Base-by-base conservation (phyloP, 2,113 vertebrate species). In the Boleophthalmus pectinirostris region DNA sequence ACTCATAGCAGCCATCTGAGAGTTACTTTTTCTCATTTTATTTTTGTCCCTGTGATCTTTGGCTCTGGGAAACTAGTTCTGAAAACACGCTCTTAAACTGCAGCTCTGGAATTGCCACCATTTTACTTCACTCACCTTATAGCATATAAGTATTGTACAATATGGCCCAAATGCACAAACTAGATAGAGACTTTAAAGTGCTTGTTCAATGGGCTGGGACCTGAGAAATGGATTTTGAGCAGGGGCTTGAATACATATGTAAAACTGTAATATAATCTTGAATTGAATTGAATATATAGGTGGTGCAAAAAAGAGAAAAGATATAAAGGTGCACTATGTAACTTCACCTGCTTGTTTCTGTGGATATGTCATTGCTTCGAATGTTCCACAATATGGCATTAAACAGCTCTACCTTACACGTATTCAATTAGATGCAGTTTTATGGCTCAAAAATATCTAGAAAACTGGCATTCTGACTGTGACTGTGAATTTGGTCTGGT, bases 31-130 rank as follows among this genome's bases (percentile, higher is more conserved):
- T 29, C 58, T 61, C 24, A 25, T 58, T 58, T 58, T 58, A 61
- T 61, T 38, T 63, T 33, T 1, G 33, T 64, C 29, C 61, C 20
- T 64, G 61, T 64, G 61, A 64, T 64, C 61, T 64, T 18, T 64
- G 61, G 12, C 61, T 64, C 18, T 12, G 61, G 33, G 58, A 61
- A 16, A 60, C 25, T 33, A 61, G 61, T 33, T 4, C 10, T 21
- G 33, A 38, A 64, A 38, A 64, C 18, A 38, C 5, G 29, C 60
- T 33, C 60, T 18, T 35, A 35, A 63, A 63, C 15, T 35, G 29
- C 25, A 63, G 29, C 3, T 16, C 60, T 35, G 15, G 25, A 35
- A 35, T 35, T 35, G 18, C 5, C 29, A 33, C 16, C 8, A 38
- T 64, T 43, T n/a, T 18, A 33, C 20, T 7, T 47, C 46, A 47